phyloP scores from a whole-genome alignment of 2,113 vertebrate species.

The Donacobius atricapilla region DNA sequence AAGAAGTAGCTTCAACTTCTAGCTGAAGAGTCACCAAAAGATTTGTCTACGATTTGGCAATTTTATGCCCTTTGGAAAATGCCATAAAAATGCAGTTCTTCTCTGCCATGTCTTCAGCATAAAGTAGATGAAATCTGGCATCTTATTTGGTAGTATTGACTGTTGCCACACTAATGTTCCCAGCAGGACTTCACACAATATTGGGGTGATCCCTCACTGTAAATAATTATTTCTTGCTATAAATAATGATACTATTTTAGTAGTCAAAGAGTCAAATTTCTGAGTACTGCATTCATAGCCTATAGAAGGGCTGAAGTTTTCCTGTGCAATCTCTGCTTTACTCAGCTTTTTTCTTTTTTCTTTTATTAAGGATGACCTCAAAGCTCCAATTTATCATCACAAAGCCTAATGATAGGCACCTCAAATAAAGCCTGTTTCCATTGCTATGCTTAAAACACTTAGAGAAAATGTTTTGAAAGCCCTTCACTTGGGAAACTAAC shows the following conservation, averaged over 20 bases:
- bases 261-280: neutral
- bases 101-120: neutral
- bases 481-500: neutral
- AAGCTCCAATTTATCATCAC: neutral
- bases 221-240: neutral
- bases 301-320: neutral
- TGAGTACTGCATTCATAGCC: neutral
- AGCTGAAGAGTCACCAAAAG: neutral
- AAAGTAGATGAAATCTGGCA: slow-evolving; percentile 12
- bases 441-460: neutral
- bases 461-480: neutral
- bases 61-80: neutral
- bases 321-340: neutral
- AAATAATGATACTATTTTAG: neutral
- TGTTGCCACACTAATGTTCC: neutral
- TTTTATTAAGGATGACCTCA: neutral
- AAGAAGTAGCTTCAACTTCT: neutral
- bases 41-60: neutral
- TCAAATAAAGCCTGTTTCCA: neutral
- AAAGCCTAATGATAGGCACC: neutral
- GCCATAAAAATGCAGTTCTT: neutral
- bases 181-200: neutral
- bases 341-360: neutral
- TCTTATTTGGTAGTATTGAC: neutral
- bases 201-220: neutral